phyloP scores from a whole-genome alignment of 2,888 invertebrate species.

The Oscheius myriophilus region DNA sequence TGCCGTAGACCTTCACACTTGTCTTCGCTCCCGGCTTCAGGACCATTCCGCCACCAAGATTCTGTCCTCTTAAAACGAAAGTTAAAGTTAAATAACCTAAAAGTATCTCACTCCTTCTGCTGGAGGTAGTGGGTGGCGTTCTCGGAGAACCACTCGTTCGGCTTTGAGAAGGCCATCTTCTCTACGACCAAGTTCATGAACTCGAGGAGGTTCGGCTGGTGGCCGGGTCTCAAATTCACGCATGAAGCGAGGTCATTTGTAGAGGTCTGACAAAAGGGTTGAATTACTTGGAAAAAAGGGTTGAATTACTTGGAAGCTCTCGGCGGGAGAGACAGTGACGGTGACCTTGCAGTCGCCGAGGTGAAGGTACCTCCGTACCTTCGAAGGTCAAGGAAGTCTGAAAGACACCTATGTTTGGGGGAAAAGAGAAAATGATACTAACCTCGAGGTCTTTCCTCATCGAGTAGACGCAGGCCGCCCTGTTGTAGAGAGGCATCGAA shows the following conservation, averaged over 20 bases:
- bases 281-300: too few species aligned
- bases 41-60: background rate
- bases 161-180: constrained; percentile 11
- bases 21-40: constrained; percentile 19
- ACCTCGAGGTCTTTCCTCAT: background rate
- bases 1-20: constrained; percentile 3
- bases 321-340: constrained; percentile 5
- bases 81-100: too few species aligned
- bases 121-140: constrained; percentile 10
- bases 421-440: too few species aligned
- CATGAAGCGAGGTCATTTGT: constrained; percentile 17
- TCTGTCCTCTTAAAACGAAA: too few species aligned
- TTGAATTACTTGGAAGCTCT: constrained; percentile 19
- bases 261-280: constrained; percentile 1
- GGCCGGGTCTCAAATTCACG: constrained; percentile 4
- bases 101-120: background rate
- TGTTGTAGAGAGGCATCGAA: constrained; percentile 2
- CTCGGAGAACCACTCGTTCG: constrained; percentile 2
- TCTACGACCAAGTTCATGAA: constrained; percentile 9
- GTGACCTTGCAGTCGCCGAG: background rate
- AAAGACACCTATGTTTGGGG: background rate
- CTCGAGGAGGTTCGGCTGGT: constrained; percentile 25
- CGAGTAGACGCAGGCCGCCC: constrained; percentile 13
- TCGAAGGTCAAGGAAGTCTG: background rate
- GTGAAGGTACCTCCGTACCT: background rate